Evolutionary conservation across 2,888 invertebrate genomes (phyloP).

Genomic region (Strigamia crassipes): DNA sequence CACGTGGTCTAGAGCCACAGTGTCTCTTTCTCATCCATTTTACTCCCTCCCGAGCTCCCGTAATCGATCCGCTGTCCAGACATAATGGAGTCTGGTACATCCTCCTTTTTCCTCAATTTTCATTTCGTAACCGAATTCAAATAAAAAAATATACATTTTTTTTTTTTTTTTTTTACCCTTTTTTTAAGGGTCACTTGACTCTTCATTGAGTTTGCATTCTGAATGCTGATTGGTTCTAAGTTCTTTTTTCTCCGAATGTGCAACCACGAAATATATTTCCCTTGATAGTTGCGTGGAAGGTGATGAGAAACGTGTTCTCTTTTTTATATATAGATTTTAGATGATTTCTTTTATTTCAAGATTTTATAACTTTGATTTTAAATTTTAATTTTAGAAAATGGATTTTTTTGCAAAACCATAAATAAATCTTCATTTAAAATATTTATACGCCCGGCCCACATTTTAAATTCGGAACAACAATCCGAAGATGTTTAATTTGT

Average conservation of each 20-base stretch:
- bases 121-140: neutral
- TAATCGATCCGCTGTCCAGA: neutral
- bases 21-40: neutral
- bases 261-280: slow-evolving; percentile 10
- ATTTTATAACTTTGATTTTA: slow-evolving; percentile 10
- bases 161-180: neutral
- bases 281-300: neutral
- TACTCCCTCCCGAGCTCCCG: neutral
- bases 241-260: slow-evolving; percentile 4
- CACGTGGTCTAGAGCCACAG: neutral
- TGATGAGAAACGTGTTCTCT: slow-evolving; percentile 10
- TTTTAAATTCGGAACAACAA: too few relatives aligned
- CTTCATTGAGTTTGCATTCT: slow-evolving; percentile 10
- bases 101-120: neutral
- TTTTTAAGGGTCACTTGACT: slow-evolving; percentile 8
- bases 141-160: neutral
- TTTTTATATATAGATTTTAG: slow-evolving; percentile 10
- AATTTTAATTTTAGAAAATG: neutral
- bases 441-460: too few relatives aligned
- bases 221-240: slow-evolving; percentile 10
- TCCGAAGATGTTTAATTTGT: too few relatives aligned
- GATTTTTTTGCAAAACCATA: neutral
- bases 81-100: slow-evolving; percentile 10
- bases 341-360: neutral
- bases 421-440: neutral